Percentiles rank a stretch among this genome's conserved stretches.
Conservation (phyloP, 2,888 invertebrate genomes). For the Philonicus albiceps region DNA sequence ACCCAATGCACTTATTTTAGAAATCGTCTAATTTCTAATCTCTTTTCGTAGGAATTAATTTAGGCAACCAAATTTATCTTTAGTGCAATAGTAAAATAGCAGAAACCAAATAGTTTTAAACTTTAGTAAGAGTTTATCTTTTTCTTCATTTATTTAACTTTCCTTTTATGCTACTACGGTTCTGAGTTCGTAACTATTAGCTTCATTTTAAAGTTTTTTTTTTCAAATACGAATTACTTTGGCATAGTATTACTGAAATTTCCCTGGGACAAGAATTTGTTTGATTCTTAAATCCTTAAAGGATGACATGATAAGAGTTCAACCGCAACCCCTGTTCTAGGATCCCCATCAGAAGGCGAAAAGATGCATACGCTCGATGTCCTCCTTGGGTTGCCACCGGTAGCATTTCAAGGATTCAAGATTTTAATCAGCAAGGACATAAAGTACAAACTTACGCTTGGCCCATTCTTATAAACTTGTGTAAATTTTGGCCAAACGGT, state of each 20-base stretch:
- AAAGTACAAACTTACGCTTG: slow-evolving; percentile 28
- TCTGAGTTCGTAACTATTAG: too few relatives aligned
- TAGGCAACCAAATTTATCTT: too few relatives aligned
- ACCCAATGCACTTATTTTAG: too few relatives aligned
- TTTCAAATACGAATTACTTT: too few relatives aligned
- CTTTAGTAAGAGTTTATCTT: too few relatives aligned
- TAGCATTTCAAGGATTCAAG: slow-evolving; percentile 12
- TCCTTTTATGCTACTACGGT: too few relatives aligned
- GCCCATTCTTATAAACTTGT: slow-evolving; percentile 30
- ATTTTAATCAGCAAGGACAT: slow-evolving; percentile 36
- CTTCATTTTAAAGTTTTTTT: too few relatives aligned
- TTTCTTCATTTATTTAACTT: too few relatives aligned
- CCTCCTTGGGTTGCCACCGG: background rate
- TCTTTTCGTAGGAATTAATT: too few relatives aligned
- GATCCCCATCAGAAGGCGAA: background rate
- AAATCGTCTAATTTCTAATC: too few relatives aligned
- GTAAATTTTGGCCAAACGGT: slow-evolving; percentile 23
- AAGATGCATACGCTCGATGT: background rate
- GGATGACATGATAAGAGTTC: slow-evolving; percentile 2
- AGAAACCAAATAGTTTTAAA: too few relatives aligned
- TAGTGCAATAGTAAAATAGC: too few relatives aligned
- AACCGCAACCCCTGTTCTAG: background rate
- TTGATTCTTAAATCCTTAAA: background rate
- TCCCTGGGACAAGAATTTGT: background rate
- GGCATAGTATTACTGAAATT: background rate